A percentile compares a stretch with the other conserved stretches of the same genome.
phyloP scores from a whole-genome alignment of 2,888 invertebrate species.

The Acleris holmiana region DNA sequence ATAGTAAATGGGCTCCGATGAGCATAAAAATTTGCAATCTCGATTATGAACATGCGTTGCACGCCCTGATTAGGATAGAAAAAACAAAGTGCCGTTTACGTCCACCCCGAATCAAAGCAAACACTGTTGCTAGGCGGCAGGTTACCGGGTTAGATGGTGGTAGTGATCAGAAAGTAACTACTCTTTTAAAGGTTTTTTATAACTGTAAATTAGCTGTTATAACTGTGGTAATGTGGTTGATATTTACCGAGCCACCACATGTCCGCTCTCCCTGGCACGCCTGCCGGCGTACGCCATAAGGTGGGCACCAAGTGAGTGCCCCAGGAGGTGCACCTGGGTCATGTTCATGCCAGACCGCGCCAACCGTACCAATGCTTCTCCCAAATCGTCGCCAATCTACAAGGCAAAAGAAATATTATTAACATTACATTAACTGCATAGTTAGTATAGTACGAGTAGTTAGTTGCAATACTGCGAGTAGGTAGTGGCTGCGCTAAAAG shows the following conservation, averaged over 20 bases:
- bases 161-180: no score
- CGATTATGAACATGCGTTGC: no score
- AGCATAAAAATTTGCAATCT: no score
- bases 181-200: background rate
- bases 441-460: no score
- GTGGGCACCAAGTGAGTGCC: slow-evolving; percentile 77
- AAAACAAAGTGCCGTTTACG: no score
- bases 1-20: no score
- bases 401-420: slow-evolving; percentile 11
- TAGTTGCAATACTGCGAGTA: no score
- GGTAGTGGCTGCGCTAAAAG: background rate
- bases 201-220: background rate
- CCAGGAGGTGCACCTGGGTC: slow-evolving; percentile 65
- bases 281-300: slow-evolving; percentile 70
- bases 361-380: slow-evolving; percentile 58
- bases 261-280: slow-evolving; percentile 55
- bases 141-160: no score
- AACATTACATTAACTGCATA: background rate
- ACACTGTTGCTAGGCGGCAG: no score
- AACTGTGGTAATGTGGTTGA: no score
- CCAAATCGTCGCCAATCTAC: slow-evolving; percentile 63
- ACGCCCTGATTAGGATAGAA: no score
- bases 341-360: slow-evolving; percentile 61
- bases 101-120: no score
- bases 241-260: slow-evolving; percentile 62